Base-by-base conservation (phyloP, 1,140 invertebrate species). In the Delia radicum region DNA sequence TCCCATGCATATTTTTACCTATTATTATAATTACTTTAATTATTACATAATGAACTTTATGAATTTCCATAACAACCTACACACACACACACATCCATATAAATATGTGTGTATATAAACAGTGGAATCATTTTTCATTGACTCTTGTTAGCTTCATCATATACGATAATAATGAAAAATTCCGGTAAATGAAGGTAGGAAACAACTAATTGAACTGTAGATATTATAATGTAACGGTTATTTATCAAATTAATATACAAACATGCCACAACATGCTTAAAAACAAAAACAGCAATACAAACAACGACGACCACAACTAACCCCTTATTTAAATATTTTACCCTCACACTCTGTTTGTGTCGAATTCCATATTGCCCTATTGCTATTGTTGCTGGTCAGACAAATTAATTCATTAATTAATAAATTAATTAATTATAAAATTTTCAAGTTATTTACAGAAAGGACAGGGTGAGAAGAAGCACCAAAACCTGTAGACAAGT, bases 171-270 rank as follows among this genome's bases (percentile, higher is more conserved):
- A 10, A 21, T 55, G 48, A 24, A 55, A 55, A 18, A 55, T 55
- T 7, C 21, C n/a, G 48, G 46, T 21, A 55, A 55, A 55, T 69
- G 29, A 33, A 8, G 65, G 65, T 69, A 69, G 27, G 15, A 69
- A 31, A 37, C 28, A 21, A 33, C 65, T 69, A 69, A 69, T 69
- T 69, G 65, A 69, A n/a, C 29, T 33, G 65, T 69, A 31, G 21
- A 69, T 69, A 21, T 69, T 33, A 69, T 69, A 69, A 69, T 69
- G 65, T 69, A 69, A 69, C 65, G 65, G 65, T 69, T 33, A 69
- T 69, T 69, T 69, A 69, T 69, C 65, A 69, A 69, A 33, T 65
- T 65, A 65, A 28, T 65, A 37, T 69, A 33, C 10, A 18, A 18
- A 55, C 48, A 18, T 55, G 48, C 48, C 48, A 55, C 48, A 55